These are phyloP conservation scores for Gari tellinella DNA, from an alignment of 2,888 invertebrate genomes.

Conservation along the genomic window DNA sequence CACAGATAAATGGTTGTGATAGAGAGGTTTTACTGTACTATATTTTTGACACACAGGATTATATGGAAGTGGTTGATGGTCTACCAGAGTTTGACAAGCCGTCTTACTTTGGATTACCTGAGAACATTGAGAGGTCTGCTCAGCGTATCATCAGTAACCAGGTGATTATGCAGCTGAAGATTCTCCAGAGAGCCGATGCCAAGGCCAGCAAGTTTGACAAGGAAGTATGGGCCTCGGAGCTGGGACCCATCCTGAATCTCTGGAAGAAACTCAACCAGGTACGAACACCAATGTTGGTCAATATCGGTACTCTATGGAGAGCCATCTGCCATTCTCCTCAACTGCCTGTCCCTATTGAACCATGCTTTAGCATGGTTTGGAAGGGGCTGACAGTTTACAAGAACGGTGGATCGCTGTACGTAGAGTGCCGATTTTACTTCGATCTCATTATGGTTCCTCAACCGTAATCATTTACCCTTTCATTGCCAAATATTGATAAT, in stretches of 20 bases:
- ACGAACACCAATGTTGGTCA: no score
- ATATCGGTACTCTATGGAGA: no score
- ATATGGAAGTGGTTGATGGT: conserved; percentile 88
- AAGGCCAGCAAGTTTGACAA: conserved; percentile 85
- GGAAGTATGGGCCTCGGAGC: conserved; percentile 87
- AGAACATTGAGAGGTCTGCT: conserved; percentile 94
- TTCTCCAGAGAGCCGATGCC: conserved; percentile 84
- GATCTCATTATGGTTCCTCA: no score
- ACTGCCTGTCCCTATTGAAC: not conserved
- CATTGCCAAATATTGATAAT: no score
- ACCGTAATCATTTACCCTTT: no score
- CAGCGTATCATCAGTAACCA: conserved; percentile 88
- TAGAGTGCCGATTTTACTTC: no score
- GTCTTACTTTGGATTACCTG: conserved; percentile 92
- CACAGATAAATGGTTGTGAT: no score
- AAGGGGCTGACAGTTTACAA: no score
- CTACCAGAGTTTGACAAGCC: conserved; percentile 91
- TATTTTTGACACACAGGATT: no score
- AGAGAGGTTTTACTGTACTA: no score
- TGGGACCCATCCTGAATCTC: conserved; percentile 90
- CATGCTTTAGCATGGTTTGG: no score
- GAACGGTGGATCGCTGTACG: no score
- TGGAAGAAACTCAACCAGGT: conserved; percentile 92
- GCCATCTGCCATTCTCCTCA: not conserved
- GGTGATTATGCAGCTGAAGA: conserved; percentile 88